Evolutionary conservation across 2,797 vertebrate genomes (phyloP), one percentile per base, ranked within the genome.

Genomic region (Anomalospiza imberbis): DNA sequence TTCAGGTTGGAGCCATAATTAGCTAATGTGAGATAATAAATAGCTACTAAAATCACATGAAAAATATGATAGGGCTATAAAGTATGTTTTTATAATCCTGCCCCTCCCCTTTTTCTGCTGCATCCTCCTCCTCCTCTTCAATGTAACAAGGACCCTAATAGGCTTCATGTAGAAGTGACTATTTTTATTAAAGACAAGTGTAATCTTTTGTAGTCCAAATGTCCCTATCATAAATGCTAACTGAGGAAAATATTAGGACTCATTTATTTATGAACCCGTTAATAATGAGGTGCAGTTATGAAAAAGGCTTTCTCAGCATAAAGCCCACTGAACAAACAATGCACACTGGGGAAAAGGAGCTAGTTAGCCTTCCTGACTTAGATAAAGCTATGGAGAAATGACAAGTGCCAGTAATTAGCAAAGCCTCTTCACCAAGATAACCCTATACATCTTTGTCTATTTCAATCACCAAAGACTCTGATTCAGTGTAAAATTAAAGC

Each of bases 361-460:
- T 98, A 98, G 98, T 99, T 99, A 99, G 98, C 98, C 98, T 98
- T 97, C 95, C 97, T 98, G 98, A 98, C 98, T 98, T 98, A 99
- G 98, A 98, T 98, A 98, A 98, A 98, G 98, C 98, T 98, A 97
- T 91, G 97, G 97, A 98, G 96, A 96, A 98, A 98, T 98, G 98
- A 99, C 98, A 99, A 99, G 98, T 98, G 96, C 98, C 97, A 97
- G 98, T 98, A 99, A 99, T 99, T 99, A 99, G 98, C 98, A 89
- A 97, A 98, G 98, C 98, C 98, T 98, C 98, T 97, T 98, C 97
- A 97, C 96, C 95, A 97, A 98, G 97, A 98, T 98, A 98, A 98
- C 98, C 98, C 98, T 98, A 98, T 99, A 98, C 97, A 97, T 99
- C 99, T 99, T 98, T 99, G 99, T 99, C 99, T 98, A 98, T 98